Percentiles rank a stretch among this genome's conserved stretches.
phyloP scores from a whole-genome alignment of 1,140 invertebrate genomes.

The Caerostris darwini region DNA sequence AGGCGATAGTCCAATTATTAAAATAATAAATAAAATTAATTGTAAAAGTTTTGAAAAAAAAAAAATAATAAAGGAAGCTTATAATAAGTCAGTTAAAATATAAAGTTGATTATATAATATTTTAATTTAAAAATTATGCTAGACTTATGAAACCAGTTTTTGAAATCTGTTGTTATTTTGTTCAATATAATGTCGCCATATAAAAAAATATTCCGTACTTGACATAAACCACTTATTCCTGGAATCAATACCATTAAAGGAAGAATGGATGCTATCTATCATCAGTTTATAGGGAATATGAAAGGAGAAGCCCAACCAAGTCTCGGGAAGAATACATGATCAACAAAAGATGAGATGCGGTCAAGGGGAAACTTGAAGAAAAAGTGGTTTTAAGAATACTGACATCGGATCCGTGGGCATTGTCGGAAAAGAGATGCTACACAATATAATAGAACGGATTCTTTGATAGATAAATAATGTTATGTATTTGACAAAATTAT shows the following conservation, averaged over 20 bases:
- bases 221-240: constrained; percentile 19
- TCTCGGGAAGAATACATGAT: constrained; percentile 49
- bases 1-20: too few relatives aligned
- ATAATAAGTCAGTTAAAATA: too few relatives aligned
- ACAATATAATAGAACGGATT: too few relatives aligned
- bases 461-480: too few relatives aligned
- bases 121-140: too few relatives aligned
- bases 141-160: too few relatives aligned
- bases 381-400: constrained; percentile 43
- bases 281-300: constrained; percentile 56
- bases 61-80: too few relatives aligned
- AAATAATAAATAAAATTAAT: too few relatives aligned
- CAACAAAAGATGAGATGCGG: constrained; percentile 40
- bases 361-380: not conserved
- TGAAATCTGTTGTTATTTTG: not conserved
- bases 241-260: not conserved
- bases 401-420: not conserved
- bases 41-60: too few relatives aligned
- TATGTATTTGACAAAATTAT: too few relatives aligned
- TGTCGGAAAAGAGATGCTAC: too few relatives aligned
- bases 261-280: constrained; percentile 51
- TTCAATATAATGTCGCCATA: not conserved
- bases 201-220: not conserved
- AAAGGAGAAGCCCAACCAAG: not conserved
- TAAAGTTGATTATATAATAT: too few relatives aligned